Evolutionary conservation across 2,113 vertebrate genomes (phyloP), one percentile per base, ranked within the genome.

Genomic region (Ageneiosus marmoratus): DNA sequence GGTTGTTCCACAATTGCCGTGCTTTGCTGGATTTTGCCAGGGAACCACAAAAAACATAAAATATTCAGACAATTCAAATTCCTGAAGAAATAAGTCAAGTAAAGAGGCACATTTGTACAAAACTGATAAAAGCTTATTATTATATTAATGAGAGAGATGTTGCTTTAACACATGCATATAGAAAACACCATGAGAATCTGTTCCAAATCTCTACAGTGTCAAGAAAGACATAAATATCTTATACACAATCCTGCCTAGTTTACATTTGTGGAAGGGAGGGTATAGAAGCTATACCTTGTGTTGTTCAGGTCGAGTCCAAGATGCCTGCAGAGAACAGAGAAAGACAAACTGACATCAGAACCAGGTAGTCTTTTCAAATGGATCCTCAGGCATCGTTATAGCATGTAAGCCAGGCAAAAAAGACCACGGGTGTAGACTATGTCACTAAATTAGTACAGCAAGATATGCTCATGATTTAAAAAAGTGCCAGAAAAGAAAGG

Each of bases 291-390:
- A 94, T 99, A 99, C 98, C 98, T 99, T 97, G 95, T 98, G 96
- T 87, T 97, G 97, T 94, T 98, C 96, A 87, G 96, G 96, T 91
- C 98, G 96, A 95, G 97, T 99, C 98, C 98, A 99, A 88, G 98
- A 99, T 92, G 97, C 97, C 98, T 99, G 97, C 92, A 95, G 94
- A 96, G 92, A 94, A 97, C 94, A 99, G 93, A 99, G 95, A 97
- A 92, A 96, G 93, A 95, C 96, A 69, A 55, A 16, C 41, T 80
- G 95, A 96, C 94, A 94, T 95, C 93, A 92, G 88, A 95, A 84
- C 86, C 91, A 94, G 89, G 87, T 87, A 84, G 89, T 91, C 90
- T 51, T 94, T 94, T 91, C 89, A 92, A 91, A 90, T 82, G 74
- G 89, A 89, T 90, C 84, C 89, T 92, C 44, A 87, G 44, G 85